phyloP scores from a whole-genome alignment of 2,797 vertebrate genomes.

The Manis pentadactyla region DNA sequence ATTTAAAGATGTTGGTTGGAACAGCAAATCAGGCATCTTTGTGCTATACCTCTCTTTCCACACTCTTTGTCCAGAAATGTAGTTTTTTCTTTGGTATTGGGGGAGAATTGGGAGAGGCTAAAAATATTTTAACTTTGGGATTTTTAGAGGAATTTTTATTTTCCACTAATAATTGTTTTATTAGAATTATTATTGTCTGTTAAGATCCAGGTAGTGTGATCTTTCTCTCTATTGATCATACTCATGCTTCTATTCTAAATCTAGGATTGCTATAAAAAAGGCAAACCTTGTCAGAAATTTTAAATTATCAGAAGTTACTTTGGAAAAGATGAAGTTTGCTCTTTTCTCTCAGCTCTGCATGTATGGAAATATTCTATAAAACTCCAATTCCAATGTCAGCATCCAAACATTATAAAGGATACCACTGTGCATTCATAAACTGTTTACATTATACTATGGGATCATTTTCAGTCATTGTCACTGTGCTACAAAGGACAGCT shows the following conservation, averaged over 20 bases:
- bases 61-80: not conserved
- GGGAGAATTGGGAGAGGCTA: not conserved
- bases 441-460: not conserved
- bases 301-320: slow-evolving; percentile 49
- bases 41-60: not conserved
- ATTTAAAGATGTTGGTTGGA: not conserved
- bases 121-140: not conserved
- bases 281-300: not conserved
- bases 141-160: not conserved
- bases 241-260: not conserved
- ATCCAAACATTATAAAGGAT: slow-evolving; percentile 7
- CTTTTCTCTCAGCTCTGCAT: not conserved
- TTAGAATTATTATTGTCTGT: not conserved
- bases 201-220: not conserved
- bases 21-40: not conserved
- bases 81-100: not conserved
- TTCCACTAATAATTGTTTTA: not conserved
- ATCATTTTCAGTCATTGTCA: slow-evolving; percentile 55
- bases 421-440: not conserved
- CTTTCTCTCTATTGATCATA: not conserved
- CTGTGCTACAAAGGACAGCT: slow-evolving; percentile 58
- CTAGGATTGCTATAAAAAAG: slow-evolving; percentile 20
- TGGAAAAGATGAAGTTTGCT: not conserved
- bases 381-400: slow-evolving; percentile 27
- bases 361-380: slow-evolving; percentile 58